A percentile compares a stretch with the other conserved stretches of the same genome.
Conservation (phyloP, 2,113 vertebrate genomes). For the Otus sunia region DNA sequence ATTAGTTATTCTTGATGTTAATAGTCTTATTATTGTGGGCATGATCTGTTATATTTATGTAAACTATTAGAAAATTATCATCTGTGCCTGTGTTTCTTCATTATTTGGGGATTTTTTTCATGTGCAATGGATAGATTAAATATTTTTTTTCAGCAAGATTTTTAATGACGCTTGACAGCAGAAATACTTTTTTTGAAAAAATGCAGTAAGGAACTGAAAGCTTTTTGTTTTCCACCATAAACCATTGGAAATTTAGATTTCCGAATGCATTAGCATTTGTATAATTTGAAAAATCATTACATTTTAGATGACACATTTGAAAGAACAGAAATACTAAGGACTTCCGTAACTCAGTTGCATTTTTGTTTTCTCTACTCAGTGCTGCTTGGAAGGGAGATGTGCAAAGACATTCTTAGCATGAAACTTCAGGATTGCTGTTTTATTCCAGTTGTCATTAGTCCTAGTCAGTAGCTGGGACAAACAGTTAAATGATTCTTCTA, state of each 20-base stretch:
- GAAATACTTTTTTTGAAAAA: not conserved
- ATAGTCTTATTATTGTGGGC: not conserved
- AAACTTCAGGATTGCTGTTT: not conserved
- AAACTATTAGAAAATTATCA: not conserved
- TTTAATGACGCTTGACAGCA: not conserved
- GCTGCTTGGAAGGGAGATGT: not conserved
- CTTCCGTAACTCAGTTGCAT: not conserved
- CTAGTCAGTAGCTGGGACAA: not conserved
- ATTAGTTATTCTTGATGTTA: not conserved
- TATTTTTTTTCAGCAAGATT: not conserved
- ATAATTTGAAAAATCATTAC: not conserved
- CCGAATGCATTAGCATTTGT: not conserved
- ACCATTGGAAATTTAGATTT: not conserved
- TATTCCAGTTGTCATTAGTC: not conserved
- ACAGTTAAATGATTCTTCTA: not conserved
- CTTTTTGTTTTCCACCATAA: not conserved
- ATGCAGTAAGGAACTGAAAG: not conserved
- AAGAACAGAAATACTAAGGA: not conserved
- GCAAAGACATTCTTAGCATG: not conserved
- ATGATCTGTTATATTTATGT: not conserved
- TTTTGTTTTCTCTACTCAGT: not conserved
- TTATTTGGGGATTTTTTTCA: not conserved
- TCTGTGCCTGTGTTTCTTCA: not conserved
- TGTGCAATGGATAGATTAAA: not conserved
- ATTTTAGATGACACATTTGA: not conserved